A percentile compares a stretch with the other conserved stretches of the same genome.
phyloP scores from a whole-genome alignment of 2,797 vertebrate genomes.

The Urosaurus nigricauda region DNA sequence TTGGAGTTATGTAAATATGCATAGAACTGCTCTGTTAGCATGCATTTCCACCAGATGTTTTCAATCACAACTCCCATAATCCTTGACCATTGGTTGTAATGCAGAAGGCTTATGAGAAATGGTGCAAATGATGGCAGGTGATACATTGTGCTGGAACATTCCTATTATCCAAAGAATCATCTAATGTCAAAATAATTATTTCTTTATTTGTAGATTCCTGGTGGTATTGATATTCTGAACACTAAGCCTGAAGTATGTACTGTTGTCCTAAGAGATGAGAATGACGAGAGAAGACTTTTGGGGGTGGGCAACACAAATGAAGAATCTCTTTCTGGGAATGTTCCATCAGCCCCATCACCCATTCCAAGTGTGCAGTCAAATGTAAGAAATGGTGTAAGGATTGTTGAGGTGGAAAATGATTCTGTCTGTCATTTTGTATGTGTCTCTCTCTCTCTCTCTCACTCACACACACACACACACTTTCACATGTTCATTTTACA shows the following conservation, averaged over 20 bases:
- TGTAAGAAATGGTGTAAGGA: neutral
- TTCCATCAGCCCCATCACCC: neutral
- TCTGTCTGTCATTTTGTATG: neutral
- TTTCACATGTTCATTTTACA: too few relatives aligned
- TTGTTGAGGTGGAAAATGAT: neutral
- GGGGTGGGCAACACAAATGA: rapidly evolving
- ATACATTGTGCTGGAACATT: too few relatives aligned
- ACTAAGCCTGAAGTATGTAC: rapidly evolving
- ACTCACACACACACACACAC: too few relatives aligned
- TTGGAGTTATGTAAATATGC: neutral
- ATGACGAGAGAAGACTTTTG: neutral
- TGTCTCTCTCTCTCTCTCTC: neutral
- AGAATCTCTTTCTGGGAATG: neutral
- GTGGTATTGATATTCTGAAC: conserved; percentile 16
- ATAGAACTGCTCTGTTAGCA: neutral
- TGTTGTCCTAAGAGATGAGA: neutral
- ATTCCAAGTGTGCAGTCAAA: neutral
- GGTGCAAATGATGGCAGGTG: too few relatives aligned
- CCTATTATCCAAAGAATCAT: neutral
- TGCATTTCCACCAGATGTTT: neutral
- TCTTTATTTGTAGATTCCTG: conserved; percentile 27
- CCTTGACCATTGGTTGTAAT: too few relatives aligned
- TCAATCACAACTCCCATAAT: too few relatives aligned
- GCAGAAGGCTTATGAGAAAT: too few relatives aligned
- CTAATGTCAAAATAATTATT: neutral